Conservation (phyloP, 2,888 invertebrate species). For the Teinopalpus imperialis region DNA sequence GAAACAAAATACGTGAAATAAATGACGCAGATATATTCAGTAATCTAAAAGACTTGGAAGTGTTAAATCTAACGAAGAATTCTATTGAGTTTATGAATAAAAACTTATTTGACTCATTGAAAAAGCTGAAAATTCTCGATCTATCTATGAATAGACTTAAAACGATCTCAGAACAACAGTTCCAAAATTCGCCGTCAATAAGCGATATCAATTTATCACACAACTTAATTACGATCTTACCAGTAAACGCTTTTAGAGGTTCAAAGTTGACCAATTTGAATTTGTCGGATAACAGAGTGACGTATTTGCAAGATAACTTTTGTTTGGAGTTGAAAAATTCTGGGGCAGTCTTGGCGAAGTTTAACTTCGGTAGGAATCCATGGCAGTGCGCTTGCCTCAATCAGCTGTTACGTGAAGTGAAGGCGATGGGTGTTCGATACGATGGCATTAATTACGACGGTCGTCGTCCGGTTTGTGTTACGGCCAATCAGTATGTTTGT, state of each 20-base stretch:
- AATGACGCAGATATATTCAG: conserved; percentile 38
- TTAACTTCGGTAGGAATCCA: conserved; percentile 63
- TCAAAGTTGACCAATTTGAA: conserved; percentile 55
- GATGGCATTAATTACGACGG: conserved; percentile 53
- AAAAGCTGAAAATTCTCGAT: conserved; percentile 47
- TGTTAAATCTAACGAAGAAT: conserved; percentile 53
- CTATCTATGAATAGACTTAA: conserved; percentile 53
- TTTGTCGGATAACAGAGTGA: conserved; percentile 56
- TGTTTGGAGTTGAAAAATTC: conserved; percentile 58
- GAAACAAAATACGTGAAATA: conserved; percentile 51
- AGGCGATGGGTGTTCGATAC: conserved; percentile 49
- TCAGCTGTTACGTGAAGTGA: conserved; percentile 58
- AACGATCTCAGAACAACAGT: conserved; percentile 49
- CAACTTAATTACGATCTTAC: conserved; percentile 53
- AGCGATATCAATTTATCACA: conserved; percentile 53
- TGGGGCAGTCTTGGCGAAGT: conserved; percentile 51
- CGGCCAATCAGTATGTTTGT: conserved; percentile 48
- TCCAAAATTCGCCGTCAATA: conserved; percentile 47
- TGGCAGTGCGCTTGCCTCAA: conserved; percentile 68
- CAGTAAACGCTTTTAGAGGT: conserved; percentile 55
- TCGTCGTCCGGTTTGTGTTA: conserved; percentile 53
- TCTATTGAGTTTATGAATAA: conserved; percentile 46
- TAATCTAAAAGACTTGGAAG: conserved; percentile 49
- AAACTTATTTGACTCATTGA: conserved; percentile 49
- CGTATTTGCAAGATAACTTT: conserved; percentile 62